Percentiles rank a stretch among this genome's conserved stretches.
Evolutionary conservation across 2,888 invertebrate species (phyloP).

Genomic region (Malthinus flaveolus): DNA sequence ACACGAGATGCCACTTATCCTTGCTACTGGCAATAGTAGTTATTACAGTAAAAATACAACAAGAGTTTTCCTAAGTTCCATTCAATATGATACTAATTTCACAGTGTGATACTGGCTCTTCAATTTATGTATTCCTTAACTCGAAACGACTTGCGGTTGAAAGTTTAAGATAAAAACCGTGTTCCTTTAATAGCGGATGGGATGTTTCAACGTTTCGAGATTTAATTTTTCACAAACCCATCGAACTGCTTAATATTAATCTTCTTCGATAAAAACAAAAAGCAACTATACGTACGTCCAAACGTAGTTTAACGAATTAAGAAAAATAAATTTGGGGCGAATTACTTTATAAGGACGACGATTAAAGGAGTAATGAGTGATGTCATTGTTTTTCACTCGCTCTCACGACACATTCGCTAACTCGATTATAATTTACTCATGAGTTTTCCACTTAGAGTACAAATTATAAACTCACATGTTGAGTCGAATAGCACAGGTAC

Average conservation of each 20-base stretch:
- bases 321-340: no score
- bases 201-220: constrained; percentile 32
- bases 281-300: no score
- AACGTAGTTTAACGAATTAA: no score
- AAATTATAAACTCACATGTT: constrained; percentile 31
- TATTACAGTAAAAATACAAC: constrained; percentile 38
- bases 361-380: no score
- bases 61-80: constrained; percentile 32
- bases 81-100: constrained; percentile 23
- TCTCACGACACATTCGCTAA: no score
- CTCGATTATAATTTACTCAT: no score
- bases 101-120: constrained; percentile 34
- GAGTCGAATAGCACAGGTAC: constrained; percentile 29
- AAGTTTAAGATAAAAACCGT: constrained; percentile 52
- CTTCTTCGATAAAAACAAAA: background rate
- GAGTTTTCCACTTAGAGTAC: constrained; percentile 16
- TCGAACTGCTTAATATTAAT: background rate
- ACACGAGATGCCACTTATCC: constrained; percentile 52
- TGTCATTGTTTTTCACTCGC: no score
- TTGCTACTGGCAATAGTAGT: constrained; percentile 45
- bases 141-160: constrained; percentile 47
- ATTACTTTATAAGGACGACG: no score
- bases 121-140: constrained; percentile 51
- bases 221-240: constrained; percentile 43
- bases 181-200: constrained; percentile 48